phyloP scores from a whole-genome alignment of 2,888 invertebrate species.

The Iselma pallidipennis region DNA sequence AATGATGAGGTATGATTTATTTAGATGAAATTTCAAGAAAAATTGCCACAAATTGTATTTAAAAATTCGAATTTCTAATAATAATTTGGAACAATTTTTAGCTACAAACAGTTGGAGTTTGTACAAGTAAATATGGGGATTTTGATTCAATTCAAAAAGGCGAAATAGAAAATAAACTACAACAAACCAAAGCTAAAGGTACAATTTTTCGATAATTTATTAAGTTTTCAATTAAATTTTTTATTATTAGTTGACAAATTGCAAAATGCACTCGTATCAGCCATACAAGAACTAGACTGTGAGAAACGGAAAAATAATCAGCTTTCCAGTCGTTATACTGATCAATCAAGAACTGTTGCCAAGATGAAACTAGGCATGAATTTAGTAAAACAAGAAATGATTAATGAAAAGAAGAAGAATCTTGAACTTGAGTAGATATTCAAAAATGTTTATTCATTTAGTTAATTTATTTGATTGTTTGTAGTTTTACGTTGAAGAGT shows the following conservation, averaged over 20 bases:
- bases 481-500: neutral
- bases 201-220: neutral
- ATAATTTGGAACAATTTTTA: neutral
- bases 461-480: neutral
- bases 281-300: conserved; percentile 13
- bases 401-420: conserved; percentile 14
- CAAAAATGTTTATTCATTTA: neutral
- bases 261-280: conserved; percentile 6
- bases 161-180: conserved; percentile 32
- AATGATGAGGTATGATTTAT: too few relatives aligned
- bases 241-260: conserved; percentile 11
- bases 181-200: conserved; percentile 20
- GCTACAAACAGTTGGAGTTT: neutral
- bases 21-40: too few relatives aligned
- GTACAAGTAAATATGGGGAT: too few relatives aligned
- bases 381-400: conserved; percentile 9
- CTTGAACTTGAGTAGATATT: conserved; percentile 13
- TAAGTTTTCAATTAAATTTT: neutral
- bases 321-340: conserved; percentile 11
- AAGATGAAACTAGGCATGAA: conserved; percentile 19
- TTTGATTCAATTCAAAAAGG: conserved; percentile 35
- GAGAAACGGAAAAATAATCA: conserved; percentile 15
- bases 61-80: too few relatives aligned
- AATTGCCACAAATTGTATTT: neutral
- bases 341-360: conserved; percentile 18